A percentile compares a stretch with the other conserved stretches of the same genome.
Conservation (phyloP, 2,888 invertebrate genomes). For the Aleiodes testaceus region DNA sequence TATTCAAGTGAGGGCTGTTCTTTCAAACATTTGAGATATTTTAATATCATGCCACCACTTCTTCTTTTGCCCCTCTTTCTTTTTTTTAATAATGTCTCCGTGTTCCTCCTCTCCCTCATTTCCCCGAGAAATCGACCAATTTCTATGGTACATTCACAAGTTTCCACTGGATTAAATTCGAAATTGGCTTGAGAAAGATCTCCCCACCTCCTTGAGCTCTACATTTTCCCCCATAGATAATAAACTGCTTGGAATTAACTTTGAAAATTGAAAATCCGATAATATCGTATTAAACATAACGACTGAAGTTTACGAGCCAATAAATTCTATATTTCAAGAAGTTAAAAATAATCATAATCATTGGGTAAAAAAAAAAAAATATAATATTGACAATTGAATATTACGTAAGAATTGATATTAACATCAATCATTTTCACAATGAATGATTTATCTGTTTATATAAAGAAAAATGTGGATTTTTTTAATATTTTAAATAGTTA, state of each 20-base stretch:
- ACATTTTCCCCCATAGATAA: slow-evolving; percentile 21
- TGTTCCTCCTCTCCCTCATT: slow-evolving; percentile 2
- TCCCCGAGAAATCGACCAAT: not conserved
- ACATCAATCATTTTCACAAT: slow-evolving; percentile 23
- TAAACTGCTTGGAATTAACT: slow-evolving; percentile 33
- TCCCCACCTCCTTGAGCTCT: not conserved
- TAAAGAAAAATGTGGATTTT: slow-evolving; percentile 40
- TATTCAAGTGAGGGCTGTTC: slow-evolving; percentile 14
- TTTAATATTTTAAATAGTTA: slow-evolving; percentile 33
- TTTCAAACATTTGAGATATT: slow-evolving; percentile 45
- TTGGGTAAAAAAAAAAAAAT: not conserved
- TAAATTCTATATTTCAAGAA: not conserved
- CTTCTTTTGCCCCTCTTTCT: slow-evolving; percentile 20
- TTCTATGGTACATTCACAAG: slow-evolving; percentile 28
- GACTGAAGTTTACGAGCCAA: not conserved
- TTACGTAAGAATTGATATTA: slow-evolving; percentile 25
- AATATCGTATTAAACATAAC: slow-evolving; percentile 17
- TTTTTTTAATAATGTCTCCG: slow-evolving; percentile 36
- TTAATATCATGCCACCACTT: slow-evolving; percentile 47
- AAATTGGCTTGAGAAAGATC: slow-evolving; percentile 29
- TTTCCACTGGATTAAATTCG: slow-evolving; percentile 43
- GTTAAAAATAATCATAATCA: not conserved
- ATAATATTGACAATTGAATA: slow-evolving; percentile 23
- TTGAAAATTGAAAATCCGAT: slow-evolving; percentile 22
- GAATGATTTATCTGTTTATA: slow-evolving; percentile 5